Evolutionary conservation across 1,140 invertebrate genomes (phyloP), one percentile per base, ranked within the genome.

Genomic region (Neoseiulus cucumeris): DNA sequence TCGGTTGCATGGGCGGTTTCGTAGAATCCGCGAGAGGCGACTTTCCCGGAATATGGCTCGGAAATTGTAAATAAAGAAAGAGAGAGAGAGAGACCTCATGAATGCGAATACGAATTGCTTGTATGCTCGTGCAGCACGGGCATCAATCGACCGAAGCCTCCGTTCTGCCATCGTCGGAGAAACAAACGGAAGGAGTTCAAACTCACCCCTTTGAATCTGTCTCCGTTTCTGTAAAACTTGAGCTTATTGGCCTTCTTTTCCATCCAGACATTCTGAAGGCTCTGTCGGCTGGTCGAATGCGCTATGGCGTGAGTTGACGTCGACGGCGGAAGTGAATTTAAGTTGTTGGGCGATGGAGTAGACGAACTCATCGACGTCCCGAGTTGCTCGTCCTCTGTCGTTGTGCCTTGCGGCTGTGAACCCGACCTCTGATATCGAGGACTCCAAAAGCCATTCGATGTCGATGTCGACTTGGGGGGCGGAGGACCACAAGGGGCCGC

Each of bases 221-320:
- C 91, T 59, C 92, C 92, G 79, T 97, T 96, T 68, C 92, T 82
- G 77, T 89, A 93, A 78, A 96, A 95, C 67, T 89, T 80, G 44
- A 95, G 84, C 75, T 91, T 81, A 78, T 89, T 89, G 25, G 90
- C 90, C 78, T 89, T 89, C 65, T 72, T 72, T 17, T 72, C 66
- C 44, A 69, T 20, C 70, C 70, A 30, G 39, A 64, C 47, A 17
- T 59, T 42, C 29, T 69, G 39, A 25, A 55, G 55, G 28, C 55
- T 42, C 65, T 68, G 25, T 33, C 51, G 51, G 25, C 25, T 29
- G 4, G 51, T 20, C 14, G 51, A 59, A 25, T 59, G 51, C 14
- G 51, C 17, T 59, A 59, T 59, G 14, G 51, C 51, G 51, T 59
- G 22, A 29, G 51, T 18, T 25, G 51, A 59, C 25, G 25, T 59